Base-by-base conservation (phyloP, 2,113 vertebrate species). In the Dipodomys stephensi region DNA sequence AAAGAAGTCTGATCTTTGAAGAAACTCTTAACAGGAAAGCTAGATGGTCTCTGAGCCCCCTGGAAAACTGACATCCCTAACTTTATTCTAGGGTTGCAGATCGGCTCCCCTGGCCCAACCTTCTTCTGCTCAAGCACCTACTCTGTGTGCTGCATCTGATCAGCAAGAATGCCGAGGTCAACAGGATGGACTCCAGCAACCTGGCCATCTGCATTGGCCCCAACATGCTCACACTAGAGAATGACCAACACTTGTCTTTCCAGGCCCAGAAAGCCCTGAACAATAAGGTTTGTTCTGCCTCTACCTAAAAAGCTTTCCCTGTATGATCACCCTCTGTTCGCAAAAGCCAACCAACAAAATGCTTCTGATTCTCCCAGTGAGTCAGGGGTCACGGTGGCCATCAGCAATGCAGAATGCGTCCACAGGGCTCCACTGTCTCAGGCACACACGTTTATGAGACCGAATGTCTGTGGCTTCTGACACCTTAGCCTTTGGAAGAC, bases 171-270 rank as follows among this genome's bases (percentile, higher is more conserved):
- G 95, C 98, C 0, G 92, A 98, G 30, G 93, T 94, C 95, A 99
- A 96, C 98, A 99, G 98, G 97, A 99, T 99, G 99, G 98, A 99
- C 65, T 98, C 99, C 79, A 96, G 96, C 96, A 99, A 99, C 80
- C 97, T 99, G 44, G 99, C 99, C 3, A 98, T 99, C 96, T 99
- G 99, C 87, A 96, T 99, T 1, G 99, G 98, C 0, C 99, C 99
- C 69, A 99, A 98, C 0, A 97, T 99, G 97, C 98, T 99, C 97
- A 97, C 98, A 96, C 97, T 96, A 22, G 95, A 92, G 10, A 84
- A 4, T 0, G 98, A 98, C 46, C 97, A 86, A 46, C 12, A 0
- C 0, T 96, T 98, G 3, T 96, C 98, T 0, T 95, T 99, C 62
- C 98, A 99, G 67, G 97, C 97, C 89, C 98, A 98, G 96, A 98